These are phyloP conservation scores for Acanthoscelides obtectus DNA, from an alignment of 2,888 invertebrate genomes.

Conservation along the genomic window DNA sequence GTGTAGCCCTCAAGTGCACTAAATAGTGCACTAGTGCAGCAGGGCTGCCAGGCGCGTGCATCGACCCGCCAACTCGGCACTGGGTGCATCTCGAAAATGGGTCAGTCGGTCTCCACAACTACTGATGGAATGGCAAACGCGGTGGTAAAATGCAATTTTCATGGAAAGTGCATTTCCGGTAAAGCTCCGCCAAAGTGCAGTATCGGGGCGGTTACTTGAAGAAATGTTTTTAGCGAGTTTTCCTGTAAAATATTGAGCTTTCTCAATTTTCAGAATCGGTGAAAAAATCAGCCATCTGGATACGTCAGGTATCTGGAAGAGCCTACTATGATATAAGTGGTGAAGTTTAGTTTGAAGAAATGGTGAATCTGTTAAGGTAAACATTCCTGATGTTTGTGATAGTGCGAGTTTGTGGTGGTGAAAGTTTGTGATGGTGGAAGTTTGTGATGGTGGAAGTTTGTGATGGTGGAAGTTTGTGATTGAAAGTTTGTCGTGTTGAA, in stretches of 20 bases:
- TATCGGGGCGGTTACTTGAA: slow-evolving; percentile 2
- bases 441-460: neutral
- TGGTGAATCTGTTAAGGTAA: neutral
- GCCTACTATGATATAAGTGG: neutral
- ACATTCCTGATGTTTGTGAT: too few species aligned
- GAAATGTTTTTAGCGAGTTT: too few species aligned
- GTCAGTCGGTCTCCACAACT: slow-evolving; percentile 30
- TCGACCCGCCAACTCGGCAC: slow-evolving; percentile 14
- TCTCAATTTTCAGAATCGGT: too few species aligned
- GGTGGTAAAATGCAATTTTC: slow-evolving; percentile 9
- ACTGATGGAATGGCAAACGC: slow-evolving; percentile 13
- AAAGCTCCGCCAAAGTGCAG: neutral
- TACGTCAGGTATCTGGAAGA: too few species aligned
- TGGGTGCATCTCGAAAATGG: slow-evolving; percentile 31
- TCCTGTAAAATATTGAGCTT: neutral
- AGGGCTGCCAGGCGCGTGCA: slow-evolving; percentile 20
- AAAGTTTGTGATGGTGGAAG: too few species aligned
- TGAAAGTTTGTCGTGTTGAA: neutral
- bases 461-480: neutral
- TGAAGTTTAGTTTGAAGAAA: neutral
- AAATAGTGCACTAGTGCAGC: slow-evolving; percentile 14
- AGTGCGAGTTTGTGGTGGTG: too few species aligned
- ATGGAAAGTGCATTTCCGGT: neutral
- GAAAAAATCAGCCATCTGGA: too few species aligned
- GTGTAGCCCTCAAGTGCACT: slow-evolving; percentile 1